Percentiles rank a stretch among this genome's conserved stretches.
phyloP scores from a whole-genome alignment of 1,140 invertebrate species.

The Achatina immaculata region DNA sequence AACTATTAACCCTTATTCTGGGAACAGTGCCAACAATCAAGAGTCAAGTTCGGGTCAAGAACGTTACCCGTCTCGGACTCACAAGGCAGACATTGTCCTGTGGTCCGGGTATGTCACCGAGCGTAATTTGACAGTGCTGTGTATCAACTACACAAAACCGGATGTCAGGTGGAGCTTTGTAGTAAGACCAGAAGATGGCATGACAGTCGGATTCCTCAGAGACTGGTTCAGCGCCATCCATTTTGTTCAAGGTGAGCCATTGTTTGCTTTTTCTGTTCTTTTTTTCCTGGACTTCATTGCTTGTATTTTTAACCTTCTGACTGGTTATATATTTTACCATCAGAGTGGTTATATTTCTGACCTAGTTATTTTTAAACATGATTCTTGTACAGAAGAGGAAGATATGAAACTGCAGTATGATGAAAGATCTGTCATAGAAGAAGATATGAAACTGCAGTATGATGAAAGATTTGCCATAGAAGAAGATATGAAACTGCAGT shows the following conservation, averaged over 20 bases:
- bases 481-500: too few relatives aligned
- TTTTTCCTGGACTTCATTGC: background rate
- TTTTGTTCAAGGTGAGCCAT: slow-evolving; percentile 75
- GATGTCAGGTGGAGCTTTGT: slow-evolving; percentile 8
- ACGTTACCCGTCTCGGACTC: background rate
- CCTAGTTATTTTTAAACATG: too few relatives aligned
- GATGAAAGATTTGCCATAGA: too few relatives aligned
- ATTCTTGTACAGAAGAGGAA: too few relatives aligned
- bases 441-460: too few relatives aligned
- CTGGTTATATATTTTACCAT: too few relatives aligned
- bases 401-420: too few relatives aligned
- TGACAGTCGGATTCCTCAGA: slow-evolving; percentile 76
- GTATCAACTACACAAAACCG: slow-evolving; percentile 34
- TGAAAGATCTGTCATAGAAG: too few relatives aligned
- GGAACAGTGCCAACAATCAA: background rate
- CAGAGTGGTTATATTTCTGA: too few relatives aligned
- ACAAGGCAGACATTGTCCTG: background rate
- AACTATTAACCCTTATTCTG: background rate
- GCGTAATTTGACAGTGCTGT: slow-evolving; percentile 29
- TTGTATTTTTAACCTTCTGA: too few relatives aligned
- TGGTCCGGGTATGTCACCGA: slow-evolving; percentile 3
- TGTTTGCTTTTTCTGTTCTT: background rate
- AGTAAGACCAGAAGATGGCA: slow-evolving; percentile 19
- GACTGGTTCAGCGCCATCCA: slow-evolving; percentile 77
- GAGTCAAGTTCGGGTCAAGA: background rate